Percentiles rank a stretch among this genome's conserved stretches.
Evolutionary conservation across 30 jellyfish, hydroid and myxozoan species (phyloP).

Genomic region (Pelagia noctiluca): DNA sequence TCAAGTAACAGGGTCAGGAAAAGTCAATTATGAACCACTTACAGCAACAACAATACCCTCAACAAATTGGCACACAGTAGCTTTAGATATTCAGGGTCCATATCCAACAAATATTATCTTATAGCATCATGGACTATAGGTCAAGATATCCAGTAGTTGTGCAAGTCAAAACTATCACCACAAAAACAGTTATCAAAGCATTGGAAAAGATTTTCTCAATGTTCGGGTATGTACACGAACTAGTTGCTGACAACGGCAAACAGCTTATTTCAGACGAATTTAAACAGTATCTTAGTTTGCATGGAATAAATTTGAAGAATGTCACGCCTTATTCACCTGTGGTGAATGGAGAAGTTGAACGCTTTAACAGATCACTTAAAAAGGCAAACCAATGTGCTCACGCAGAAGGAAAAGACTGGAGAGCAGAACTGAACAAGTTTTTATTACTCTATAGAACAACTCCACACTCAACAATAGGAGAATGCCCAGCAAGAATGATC

Average conservation of each 20-base stretch:
- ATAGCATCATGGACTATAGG: slow-evolving; percentile 49
- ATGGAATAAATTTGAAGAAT: slow-evolving; percentile 15
- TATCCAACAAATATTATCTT: slow-evolving; percentile 35
- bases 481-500: not conserved
- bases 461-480: slow-evolving; percentile 38
- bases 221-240: slow-evolving; percentile 37
- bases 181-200: slow-evolving; percentile 38
- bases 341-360: slow-evolving; percentile 52
- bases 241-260: slow-evolving; percentile 63
- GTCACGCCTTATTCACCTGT: slow-evolving; percentile 45
- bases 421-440: slow-evolving; percentile 19
- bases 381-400: slow-evolving; percentile 55
- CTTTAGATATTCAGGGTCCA: slow-evolving; percentile 54
- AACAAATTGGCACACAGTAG: slow-evolving; percentile 51
- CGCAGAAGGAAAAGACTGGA: slow-evolving; percentile 54
- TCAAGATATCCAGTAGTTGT: slow-evolving; percentile 59
- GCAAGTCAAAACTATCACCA: slow-evolving; percentile 23
- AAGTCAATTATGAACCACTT: slow-evolving; percentile 57
- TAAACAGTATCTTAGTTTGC: slow-evolving; percentile 7
- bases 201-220: slow-evolving; percentile 24
- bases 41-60: slow-evolving; percentile 34
- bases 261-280: slow-evolving; percentile 43
- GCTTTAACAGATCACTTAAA: slow-evolving; percentile 67
- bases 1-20: slow-evolving; percentile 52
- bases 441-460: slow-evolving; percentile 23